Conservation (phyloP, 2,113 vertebrate species). For the Buteo buteo region DNA sequence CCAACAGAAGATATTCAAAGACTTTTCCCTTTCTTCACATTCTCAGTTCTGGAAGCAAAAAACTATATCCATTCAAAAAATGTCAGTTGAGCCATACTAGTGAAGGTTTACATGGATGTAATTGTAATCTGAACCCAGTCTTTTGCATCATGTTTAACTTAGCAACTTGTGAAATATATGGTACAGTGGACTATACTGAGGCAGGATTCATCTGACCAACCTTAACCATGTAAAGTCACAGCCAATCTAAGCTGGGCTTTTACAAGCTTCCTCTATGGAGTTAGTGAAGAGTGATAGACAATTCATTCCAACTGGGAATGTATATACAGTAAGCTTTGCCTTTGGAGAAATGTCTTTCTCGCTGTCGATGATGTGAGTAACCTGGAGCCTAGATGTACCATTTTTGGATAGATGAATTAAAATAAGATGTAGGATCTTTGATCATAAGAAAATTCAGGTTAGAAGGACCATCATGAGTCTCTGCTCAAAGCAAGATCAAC, state of each 20-base stretch:
- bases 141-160: background rate
- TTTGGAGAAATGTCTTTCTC: background rate
- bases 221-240: background rate
- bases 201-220: background rate
- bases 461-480: background rate
- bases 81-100: background rate
- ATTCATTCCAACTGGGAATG: background rate
- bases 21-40: background rate
- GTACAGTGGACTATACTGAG: background rate
- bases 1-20: background rate
- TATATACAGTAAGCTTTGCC: background rate
- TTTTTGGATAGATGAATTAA: background rate
- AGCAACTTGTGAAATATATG: background rate
- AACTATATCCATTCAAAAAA: background rate
- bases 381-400: rapidly evolving
- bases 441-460: background rate
- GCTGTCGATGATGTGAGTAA: rapidly evolving
- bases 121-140: background rate
- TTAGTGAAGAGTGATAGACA: background rate
- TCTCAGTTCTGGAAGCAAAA: background rate
- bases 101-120: background rate
- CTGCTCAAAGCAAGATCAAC: background rate
- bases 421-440: background rate
- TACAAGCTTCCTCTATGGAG: background rate
- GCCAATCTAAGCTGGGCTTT: background rate